Evolutionary conservation across 2,797 vertebrate species (phyloP).

Genomic region (Tauraco hartlaubi): DNA sequence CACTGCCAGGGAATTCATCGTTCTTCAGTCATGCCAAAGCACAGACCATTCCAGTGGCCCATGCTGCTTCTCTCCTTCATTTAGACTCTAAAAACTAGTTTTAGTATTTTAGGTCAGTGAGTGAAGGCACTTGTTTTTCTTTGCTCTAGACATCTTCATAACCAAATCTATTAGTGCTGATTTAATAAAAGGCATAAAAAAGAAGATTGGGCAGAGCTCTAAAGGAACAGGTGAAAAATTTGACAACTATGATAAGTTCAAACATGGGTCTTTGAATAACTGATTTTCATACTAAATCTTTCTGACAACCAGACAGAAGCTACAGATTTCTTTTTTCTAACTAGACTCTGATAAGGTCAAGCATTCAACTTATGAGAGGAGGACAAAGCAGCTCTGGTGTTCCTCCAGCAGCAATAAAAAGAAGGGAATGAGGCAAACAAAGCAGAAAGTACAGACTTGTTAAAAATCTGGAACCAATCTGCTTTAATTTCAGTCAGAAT

Average conservation of each 20-base stretch:
- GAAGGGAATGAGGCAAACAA: not conserved
- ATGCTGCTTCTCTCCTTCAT: not conserved
- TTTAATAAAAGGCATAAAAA: not conserved
- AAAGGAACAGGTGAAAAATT: not conserved
- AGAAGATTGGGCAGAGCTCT: not conserved
- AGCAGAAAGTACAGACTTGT: not conserved
- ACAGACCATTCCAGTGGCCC: not conserved
- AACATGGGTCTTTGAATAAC: not conserved
- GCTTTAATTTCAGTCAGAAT: not conserved
- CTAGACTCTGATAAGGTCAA: not conserved
- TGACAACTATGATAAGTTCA: not conserved
- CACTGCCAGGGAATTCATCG: not conserved
- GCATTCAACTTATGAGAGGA: not conserved
- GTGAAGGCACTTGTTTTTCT: not conserved
- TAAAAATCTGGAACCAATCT: not conserved
- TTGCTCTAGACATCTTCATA: not conserved
- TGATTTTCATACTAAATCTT: not conserved
- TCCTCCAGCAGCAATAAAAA: not conserved
- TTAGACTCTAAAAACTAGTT: not conserved
- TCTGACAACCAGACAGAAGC: not conserved
- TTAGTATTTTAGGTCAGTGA: not conserved
- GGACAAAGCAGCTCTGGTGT: not conserved
- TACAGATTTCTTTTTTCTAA: not conserved
- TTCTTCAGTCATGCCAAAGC: not conserved
- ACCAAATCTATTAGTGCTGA: not conserved